phyloP scores from a whole-genome alignment of 2,888 invertebrate species.

The Syritta pipiens region DNA sequence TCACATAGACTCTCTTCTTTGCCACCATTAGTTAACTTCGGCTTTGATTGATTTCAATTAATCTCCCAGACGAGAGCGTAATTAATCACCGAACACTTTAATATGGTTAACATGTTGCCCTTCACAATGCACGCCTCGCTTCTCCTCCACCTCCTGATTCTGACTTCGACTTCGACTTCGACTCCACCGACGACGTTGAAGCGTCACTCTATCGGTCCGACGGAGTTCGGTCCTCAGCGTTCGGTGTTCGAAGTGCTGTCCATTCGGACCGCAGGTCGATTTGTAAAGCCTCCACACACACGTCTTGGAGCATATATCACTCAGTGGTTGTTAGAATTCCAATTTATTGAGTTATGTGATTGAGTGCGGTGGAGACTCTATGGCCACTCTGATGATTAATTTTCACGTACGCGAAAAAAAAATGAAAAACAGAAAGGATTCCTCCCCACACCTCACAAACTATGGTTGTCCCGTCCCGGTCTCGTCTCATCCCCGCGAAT shows the following conservation, averaged over 20 bases:
- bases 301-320: constrained; percentile 60
- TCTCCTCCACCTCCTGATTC: constrained; percentile 2
- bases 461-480: constrained; percentile 3
- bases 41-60: constrained; percentile 80
- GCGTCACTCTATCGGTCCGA: no score
- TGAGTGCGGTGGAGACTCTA: constrained; percentile 45
- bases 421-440: not conserved
- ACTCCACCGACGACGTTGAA: no score
- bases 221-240: no score
- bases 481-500: constrained; percentile 68
- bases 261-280: constrained; percentile 60
- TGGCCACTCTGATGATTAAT: constrained; percentile 57
- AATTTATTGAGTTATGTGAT: constrained; percentile 69
- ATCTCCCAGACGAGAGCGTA: constrained; percentile 78
- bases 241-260: constrained; percentile 21
- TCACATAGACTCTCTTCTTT: constrained; percentile 67
- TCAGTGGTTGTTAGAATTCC: constrained; percentile 68
- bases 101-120: constrained; percentile 77
- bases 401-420: constrained; percentile 4
- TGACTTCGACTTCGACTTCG: no score
- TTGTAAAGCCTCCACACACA: constrained; percentile 59
- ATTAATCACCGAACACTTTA: constrained; percentile 80
- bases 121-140: constrained; percentile 48
- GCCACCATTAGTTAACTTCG: constrained; percentile 80
- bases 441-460: not conserved